A percentile compares a stretch with the other conserved stretches of the same genome.
phyloP scores from a whole-genome alignment of 53 echinoderm and acorn worm species.

The Paelopatides confundens region DNA sequence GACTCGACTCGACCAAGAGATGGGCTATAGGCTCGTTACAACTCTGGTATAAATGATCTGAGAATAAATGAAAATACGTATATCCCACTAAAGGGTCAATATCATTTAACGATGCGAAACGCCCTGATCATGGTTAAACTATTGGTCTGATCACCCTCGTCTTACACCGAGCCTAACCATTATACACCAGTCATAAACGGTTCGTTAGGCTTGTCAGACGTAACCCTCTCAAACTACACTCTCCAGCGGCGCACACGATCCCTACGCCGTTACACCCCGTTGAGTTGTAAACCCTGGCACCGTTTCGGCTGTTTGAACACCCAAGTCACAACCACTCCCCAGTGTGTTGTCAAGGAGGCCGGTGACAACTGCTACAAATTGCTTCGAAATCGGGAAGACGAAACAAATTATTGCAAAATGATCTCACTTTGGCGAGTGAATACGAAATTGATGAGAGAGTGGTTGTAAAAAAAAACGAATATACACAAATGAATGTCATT shows the following conservation, averaged over 20 bases:
- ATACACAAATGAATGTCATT: slow-evolving; percentile 29
- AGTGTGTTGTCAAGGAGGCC: slow-evolving; percentile 45
- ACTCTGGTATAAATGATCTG: too few relatives aligned
- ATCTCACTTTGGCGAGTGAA: slow-evolving; percentile 17
- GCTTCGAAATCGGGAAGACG: slow-evolving; percentile 19
- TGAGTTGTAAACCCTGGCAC: slow-evolving; percentile 45
- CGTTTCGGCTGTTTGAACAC: slow-evolving; percentile 43
- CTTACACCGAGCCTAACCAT: slow-evolving; percentile 32
- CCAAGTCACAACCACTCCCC: slow-evolving; percentile 29
- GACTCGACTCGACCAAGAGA: too few relatives aligned
- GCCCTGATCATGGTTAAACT: background rate
- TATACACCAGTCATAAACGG: slow-evolving; percentile 30
- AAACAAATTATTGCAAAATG: background rate
- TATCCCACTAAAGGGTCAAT: too few relatives aligned
- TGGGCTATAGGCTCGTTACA: too few relatives aligned
- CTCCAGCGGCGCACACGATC: slow-evolving; percentile 38
- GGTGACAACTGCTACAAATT: slow-evolving; percentile 21
- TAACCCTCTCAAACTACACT: slow-evolving; percentile 5
- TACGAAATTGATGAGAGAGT: slow-evolving; percentile 41
- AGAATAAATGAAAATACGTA: too few relatives aligned
- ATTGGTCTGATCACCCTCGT: background rate
- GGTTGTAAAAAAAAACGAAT: background rate
- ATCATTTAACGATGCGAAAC: background rate
- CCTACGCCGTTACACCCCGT: slow-evolving; percentile 32
- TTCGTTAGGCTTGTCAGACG: slow-evolving; percentile 44